A percentile compares a stretch with the other conserved stretches of the same genome.
phyloP scores from a whole-genome alignment of 2,888 invertebrate genomes.

The Drosophila nr. perissopoda region DNA sequence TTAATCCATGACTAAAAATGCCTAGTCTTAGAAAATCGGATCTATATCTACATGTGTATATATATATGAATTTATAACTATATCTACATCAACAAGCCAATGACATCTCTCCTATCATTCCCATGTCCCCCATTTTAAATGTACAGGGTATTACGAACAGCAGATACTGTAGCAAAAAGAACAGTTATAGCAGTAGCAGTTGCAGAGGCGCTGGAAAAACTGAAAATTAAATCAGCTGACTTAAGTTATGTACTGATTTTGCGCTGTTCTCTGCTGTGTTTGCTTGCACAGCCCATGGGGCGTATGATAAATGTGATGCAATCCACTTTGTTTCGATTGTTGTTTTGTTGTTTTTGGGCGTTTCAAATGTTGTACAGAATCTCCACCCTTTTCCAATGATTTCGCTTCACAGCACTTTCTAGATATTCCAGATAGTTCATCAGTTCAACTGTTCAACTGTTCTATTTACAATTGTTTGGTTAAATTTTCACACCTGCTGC shows the following conservation, averaged over 20 bases:
- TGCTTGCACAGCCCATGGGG: slow-evolving; percentile 52
- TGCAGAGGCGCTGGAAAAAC: slow-evolving; percentile 30
- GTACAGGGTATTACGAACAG: slow-evolving; percentile 18
- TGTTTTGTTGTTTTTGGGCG: slow-evolving; percentile 28
- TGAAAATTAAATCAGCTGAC: slow-evolving; percentile 54
- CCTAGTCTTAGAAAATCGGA: neutral
- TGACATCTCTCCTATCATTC: no score
- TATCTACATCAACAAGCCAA: neutral
- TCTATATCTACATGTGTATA: neutral
- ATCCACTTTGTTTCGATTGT: slow-evolving; percentile 44
- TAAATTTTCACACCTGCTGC: slow-evolving; percentile 60
- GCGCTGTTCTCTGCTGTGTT: slow-evolving; percentile 29
- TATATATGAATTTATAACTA: neutral
- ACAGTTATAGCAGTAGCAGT: slow-evolving; percentile 56
- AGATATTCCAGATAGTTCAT: slow-evolving; percentile 24
- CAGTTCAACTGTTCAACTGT: slow-evolving; percentile 9
- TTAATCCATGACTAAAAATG: no score
- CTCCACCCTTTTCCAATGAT: slow-evolving; percentile 67
- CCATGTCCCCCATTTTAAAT: no score
- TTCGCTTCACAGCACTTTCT: slow-evolving; percentile 64
- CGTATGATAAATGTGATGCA: slow-evolving; percentile 73
- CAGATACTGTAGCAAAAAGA: slow-evolving; percentile 24
- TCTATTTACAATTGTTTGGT: slow-evolving; percentile 38
- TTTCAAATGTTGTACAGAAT: slow-evolving; percentile 20
- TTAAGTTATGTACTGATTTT: slow-evolving; percentile 31